Evolutionary conservation across 2,888 invertebrate species (phyloP), one percentile per base, ranked within the genome.

Genomic region (Tachina lurida): DNA sequence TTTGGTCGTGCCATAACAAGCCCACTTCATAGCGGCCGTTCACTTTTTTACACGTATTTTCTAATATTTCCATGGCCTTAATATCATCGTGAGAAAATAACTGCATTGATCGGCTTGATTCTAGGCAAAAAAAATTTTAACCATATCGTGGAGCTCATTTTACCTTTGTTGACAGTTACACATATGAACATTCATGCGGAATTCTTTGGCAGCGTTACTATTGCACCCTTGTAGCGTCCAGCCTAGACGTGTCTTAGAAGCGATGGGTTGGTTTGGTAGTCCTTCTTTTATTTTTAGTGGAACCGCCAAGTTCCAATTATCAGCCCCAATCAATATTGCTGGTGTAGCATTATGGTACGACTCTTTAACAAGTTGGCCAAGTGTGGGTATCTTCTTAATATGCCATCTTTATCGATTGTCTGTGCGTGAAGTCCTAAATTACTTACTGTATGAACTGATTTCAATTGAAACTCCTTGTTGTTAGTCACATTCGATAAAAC

Each of bases 111-210:
- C 39, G 49, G 10, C 52, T 19, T 13, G 58, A n/a, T 54, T 83
- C 84, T 15, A 79, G 1, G 12, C 22, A 47, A 17, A 84, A 78
- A 12, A 9, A 67, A 13, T 78, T 58, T 77, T 84, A n/a, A 87
- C 80, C n/a, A 47, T 62, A 19, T 87, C 79, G 13, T 84, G 79
- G 8, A 87, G 73, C 41, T 82, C 62, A 3, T 78, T 56, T 13
- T 81, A 68, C 22, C 60, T 56, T 70, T 65, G 56, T 52, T 67
- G 73, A 13, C 84, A 84, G 17, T 87, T 79, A 4, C 87, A 87
- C 12, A 22, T 13, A 19, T 80, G 77, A 1, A 84, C 17, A 49
- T 82, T 81, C 10, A 81, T 12, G 15, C 45, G 65, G 31, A 15
- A 58, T 22, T 43, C 56, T 54, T 19, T 10, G 62, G 17, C n/a